Percentiles rank a stretch among this genome's conserved stretches.
phyloP scores from a whole-genome alignment of 23 tunicate genomes.

The Clavelina lepadiformis region DNA sequence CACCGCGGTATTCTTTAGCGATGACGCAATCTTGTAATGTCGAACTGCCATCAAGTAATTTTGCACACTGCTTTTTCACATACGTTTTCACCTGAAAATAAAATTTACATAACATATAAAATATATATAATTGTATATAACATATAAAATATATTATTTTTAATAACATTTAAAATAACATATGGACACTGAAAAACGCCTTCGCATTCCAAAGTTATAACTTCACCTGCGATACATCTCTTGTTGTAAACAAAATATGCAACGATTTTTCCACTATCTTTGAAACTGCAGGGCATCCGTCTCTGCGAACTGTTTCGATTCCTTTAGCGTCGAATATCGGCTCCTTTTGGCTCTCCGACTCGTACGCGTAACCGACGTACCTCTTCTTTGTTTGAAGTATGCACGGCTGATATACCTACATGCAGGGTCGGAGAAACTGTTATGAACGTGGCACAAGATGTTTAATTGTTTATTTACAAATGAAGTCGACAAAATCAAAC shows the following conservation, averaged over 20 bases:
- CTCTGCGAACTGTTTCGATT: slow-evolving; percentile 89
- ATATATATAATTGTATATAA: neutral
- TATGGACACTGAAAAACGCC: too few relatives aligned
- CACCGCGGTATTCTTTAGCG: slow-evolving; percentile 83
- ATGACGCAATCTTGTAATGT: slow-evolving; percentile 53
- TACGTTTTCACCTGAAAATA: slow-evolving; percentile 63
- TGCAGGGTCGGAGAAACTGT: too few relatives aligned
- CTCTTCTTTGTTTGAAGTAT: slow-evolving; percentile 92
- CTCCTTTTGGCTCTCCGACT: slow-evolving; percentile 62
- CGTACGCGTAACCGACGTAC: slow-evolving; percentile 88
- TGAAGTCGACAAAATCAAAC: too few relatives aligned
- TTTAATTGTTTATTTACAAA: too few relatives aligned
- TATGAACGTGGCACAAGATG: too few relatives aligned
- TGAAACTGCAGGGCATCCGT: slow-evolving; percentile 77
- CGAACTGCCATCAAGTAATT: slow-evolving; percentile 38
- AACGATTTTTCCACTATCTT: slow-evolving; percentile 64
- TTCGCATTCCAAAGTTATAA: neutral
- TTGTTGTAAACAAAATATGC: slow-evolving; percentile 47
- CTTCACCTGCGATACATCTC: slow-evolving; percentile 70
- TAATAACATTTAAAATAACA: neutral
- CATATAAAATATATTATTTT: neutral
- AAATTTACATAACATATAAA: neutral
- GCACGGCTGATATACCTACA: slow-evolving; percentile 83
- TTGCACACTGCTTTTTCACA: slow-evolving; percentile 48
- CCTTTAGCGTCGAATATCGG: slow-evolving; percentile 95